These are phyloP conservation scores for Lasioglossum vierecki DNA, from an alignment of 2,888 invertebrate species.

Conservation along the genomic window DNA sequence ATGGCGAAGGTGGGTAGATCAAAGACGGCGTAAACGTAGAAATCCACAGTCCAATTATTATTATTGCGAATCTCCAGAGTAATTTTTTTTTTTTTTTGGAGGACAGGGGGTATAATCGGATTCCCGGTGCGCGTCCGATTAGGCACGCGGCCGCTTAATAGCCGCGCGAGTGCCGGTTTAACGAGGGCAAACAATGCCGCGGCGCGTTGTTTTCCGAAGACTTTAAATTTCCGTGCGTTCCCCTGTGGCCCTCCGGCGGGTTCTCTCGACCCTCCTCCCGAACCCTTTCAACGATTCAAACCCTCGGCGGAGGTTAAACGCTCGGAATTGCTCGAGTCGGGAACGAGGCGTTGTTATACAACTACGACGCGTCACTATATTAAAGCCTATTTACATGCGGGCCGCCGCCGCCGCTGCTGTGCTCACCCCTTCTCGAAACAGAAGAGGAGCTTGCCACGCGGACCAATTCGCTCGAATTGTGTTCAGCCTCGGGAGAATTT, in stretches of 20 bases:
- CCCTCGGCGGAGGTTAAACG: conserved; percentile 70
- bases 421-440: not conserved
- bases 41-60: not conserved
- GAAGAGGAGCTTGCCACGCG: not conserved
- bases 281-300: conserved; percentile 64
- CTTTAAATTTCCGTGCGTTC: conserved; percentile 48
- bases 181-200: conserved; percentile 46
- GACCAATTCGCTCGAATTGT: conserved; percentile 8
- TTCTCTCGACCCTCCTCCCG: not conserved
- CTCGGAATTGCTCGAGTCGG: conserved; percentile 74
- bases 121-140: conserved; percentile 31
- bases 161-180: conserved; percentile 25
- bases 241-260: not conserved
- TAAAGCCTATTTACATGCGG: conserved; percentile 74
- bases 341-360: conserved; percentile 68
- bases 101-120: conserved; percentile 18
- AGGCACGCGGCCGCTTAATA: conserved; percentile 22
- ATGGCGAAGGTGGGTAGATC: not conserved
- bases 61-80: not conserved
- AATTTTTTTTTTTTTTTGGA: not conserved
- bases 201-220: conserved; percentile 53
- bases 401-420: not conserved
- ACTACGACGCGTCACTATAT: conserved; percentile 71
- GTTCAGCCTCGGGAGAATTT: conserved; percentile 9
- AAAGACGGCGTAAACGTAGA: not conserved